A percentile compares a stretch with the other conserved stretches of the same genome.
Evolutionary conservation across 2,113 vertebrate genomes (phyloP).

Genomic region (Leptosomus discolor): DNA sequence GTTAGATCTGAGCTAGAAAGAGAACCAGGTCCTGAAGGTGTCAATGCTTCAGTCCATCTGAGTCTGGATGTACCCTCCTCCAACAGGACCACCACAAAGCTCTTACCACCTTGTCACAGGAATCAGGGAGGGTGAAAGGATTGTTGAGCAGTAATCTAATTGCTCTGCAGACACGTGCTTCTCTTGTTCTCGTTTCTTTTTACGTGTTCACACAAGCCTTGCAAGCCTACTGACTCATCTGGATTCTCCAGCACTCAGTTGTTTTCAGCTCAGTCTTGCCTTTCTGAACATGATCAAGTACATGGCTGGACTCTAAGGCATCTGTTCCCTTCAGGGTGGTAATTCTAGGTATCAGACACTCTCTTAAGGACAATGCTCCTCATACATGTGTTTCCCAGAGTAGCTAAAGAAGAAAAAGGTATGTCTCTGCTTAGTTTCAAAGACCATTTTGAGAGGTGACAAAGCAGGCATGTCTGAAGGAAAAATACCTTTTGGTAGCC

Average conservation of each 20-base stretch:
- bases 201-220: background rate
- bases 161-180: rapidly evolving
- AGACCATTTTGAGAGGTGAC: background rate
- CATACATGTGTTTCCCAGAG: background rate
- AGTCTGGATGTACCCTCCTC: background rate
- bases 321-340: background rate
- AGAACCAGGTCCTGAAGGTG: background rate
- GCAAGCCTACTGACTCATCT: background rate
- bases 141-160: background rate
- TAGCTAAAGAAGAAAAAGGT: background rate
- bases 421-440: background rate
- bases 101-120: background rate
- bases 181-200: background rate
- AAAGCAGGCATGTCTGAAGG: background rate
- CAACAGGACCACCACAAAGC: background rate
- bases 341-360: background rate
- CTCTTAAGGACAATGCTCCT: background rate
- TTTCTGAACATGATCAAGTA: background rate
- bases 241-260: background rate
- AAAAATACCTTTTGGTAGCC: background rate
- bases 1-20: background rate
- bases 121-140: background rate
- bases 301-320: rapidly evolving
- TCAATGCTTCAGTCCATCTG: background rate
- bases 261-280: background rate